A percentile compares a stretch with the other conserved stretches of the same genome.
Conservation (phyloP, 2,113 vertebrate species). For the Misgurnus mizolepis region DNA sequence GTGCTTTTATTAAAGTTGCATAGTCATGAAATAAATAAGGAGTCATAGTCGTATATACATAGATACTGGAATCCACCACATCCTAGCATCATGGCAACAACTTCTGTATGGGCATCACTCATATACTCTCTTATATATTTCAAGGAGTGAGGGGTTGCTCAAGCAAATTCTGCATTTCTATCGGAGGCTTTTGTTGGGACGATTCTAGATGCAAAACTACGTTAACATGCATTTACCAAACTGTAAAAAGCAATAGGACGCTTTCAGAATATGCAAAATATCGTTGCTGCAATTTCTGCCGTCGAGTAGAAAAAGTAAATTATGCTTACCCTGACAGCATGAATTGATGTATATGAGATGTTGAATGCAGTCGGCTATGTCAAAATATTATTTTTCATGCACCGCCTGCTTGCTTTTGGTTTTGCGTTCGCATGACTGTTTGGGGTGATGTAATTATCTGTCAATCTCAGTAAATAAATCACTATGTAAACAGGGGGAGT, state of each 20-base stretch:
- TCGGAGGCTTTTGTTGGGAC: background rate
- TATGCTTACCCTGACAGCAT: conserved; percentile 47
- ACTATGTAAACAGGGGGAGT: conserved; percentile 54
- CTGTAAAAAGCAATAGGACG: conserved; percentile 1
- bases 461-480: conserved; percentile 59
- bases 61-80: background rate
- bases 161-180: background rate
- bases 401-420: conserved; percentile 51
- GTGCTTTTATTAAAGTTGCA: conserved; percentile 22
- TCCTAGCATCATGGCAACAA: background rate
- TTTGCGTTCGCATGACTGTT: conserved; percentile 48
- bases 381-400: conserved; percentile 59
- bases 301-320: conserved; percentile 42
- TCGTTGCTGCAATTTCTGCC: conserved; percentile 28
- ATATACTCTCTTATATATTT: background rate
- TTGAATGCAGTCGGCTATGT: conserved; percentile 56
- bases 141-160: background rate
- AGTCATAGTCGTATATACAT: too few relatives aligned
- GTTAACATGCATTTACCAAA: conserved; percentile 24
- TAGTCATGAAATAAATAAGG: background rate
- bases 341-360: conserved; percentile 58
- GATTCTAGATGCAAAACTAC: background rate
- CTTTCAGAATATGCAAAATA: conserved; percentile 44
- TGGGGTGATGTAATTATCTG: conserved; percentile 60
- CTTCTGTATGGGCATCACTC: background rate